phyloP scores from a whole-genome alignment of 2,888 invertebrate genomes.

The Monopis laevigella region DNA sequence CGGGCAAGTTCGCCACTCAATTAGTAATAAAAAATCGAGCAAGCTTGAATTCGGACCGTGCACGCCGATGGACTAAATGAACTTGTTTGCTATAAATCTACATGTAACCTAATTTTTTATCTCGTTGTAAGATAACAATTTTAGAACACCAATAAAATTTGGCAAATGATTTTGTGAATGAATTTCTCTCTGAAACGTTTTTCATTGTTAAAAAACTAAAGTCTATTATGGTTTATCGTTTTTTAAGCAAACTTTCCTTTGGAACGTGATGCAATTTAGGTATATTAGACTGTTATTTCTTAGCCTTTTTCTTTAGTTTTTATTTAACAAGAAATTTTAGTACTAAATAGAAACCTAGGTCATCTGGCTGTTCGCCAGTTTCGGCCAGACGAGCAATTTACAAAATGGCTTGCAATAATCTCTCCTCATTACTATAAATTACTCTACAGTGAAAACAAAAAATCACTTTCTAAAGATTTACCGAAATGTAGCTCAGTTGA shows the following conservation, averaged over 20 bases:
- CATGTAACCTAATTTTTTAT: conserved; percentile 11
- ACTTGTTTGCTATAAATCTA: conserved; percentile 11
- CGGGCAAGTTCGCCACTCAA: conserved; percentile 59
- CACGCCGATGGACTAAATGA: conserved; percentile 22
- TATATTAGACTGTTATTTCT: too few species aligned
- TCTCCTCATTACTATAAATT: conserved; percentile 55
- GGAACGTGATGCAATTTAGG: too few species aligned
- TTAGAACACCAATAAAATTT: conserved; percentile 7
- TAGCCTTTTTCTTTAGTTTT: too few species aligned
- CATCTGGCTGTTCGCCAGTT: conserved; percentile 13
- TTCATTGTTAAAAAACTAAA: too few species aligned
- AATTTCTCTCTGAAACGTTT: too few species aligned
- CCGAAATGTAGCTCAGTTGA: conserved; percentile 39
- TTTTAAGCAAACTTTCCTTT: too few species aligned
- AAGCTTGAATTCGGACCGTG: conserved; percentile 55
- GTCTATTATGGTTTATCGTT: too few species aligned
- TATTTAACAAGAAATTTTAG: background rate
- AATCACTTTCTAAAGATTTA: conserved; percentile 55
- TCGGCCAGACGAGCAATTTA: conserved; percentile 35
- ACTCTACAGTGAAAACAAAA: conserved; percentile 57
- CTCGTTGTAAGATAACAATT: conserved; percentile 2
- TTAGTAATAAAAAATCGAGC: conserved; percentile 61
- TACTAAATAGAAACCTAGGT: conserved; percentile 7
- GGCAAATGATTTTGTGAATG: too few species aligned
- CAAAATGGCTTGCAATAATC: conserved; percentile 49